Conservation (phyloP, 2,888 invertebrate genomes). For the Callinectes sapidus region DNA sequence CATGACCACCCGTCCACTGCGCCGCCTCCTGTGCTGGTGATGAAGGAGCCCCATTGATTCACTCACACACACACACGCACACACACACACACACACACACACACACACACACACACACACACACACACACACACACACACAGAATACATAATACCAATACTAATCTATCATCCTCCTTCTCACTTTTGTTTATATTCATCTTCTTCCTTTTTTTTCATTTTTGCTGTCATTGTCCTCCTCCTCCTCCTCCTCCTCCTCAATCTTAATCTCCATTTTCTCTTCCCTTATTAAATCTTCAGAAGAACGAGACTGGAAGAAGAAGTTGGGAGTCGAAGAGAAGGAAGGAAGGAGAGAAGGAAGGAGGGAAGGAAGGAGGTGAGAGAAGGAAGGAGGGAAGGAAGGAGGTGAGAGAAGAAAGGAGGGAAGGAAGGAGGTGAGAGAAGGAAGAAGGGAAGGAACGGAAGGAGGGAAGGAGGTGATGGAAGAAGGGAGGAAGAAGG, state of each 20-base stretch:
- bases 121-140: not conserved
- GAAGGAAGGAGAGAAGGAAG: not conserved
- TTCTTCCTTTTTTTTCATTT: not conserved
- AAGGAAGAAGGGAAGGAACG: not conserved
- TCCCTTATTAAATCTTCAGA: not conserved
- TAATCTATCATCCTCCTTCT: not conserved
- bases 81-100: slow-evolving; percentile 22
- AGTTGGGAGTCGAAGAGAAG: too few relatives aligned
- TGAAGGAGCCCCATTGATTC: slow-evolving; percentile 27
- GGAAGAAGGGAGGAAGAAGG: not conserved
- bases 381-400: not conserved
- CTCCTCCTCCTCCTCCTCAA: not conserved
- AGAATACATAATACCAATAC: slow-evolving; percentile 13
- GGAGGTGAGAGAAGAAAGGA: not conserved
- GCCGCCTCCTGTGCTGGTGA: not conserved
- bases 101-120: not conserved
- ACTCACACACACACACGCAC: slow-evolving; percentile 12
- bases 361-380: not conserved
- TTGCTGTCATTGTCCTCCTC: not conserved
- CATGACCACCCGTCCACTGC: not conserved
- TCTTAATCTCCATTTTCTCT: not conserved
- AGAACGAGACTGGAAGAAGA: not conserved
- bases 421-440: not conserved
- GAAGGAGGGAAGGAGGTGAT: not conserved
- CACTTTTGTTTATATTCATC: not conserved